Conservation (phyloP, 2,888 invertebrate species). For the Peribatodes rhomboidaria region DNA sequence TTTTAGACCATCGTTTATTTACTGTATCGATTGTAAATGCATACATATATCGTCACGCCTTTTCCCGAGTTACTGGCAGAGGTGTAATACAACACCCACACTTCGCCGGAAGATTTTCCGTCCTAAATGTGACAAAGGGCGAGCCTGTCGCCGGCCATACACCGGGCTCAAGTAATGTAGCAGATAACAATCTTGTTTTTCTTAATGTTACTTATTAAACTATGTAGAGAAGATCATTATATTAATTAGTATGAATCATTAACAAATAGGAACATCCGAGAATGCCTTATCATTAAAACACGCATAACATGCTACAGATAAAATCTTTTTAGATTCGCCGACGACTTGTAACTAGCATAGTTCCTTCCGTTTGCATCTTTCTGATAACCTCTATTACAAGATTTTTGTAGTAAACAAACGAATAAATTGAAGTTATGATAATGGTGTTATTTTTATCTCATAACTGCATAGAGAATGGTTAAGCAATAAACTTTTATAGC, state of each 20-base stretch:
- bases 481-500: constrained; percentile 15
- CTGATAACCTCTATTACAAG: constrained; percentile 29
- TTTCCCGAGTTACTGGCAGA: too few relatives aligned
- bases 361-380: constrained; percentile 13
- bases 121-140: too few relatives aligned
- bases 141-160: too few relatives aligned
- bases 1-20: neutral
- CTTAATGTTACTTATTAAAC: too few relatives aligned
- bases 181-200: too few relatives aligned
- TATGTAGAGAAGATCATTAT: neutral
- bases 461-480: constrained; percentile 15
- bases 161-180: too few relatives aligned
- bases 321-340: constrained; percentile 17
- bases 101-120: too few relatives aligned
- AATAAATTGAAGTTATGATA: constrained; percentile 32
- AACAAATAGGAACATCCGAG: neutral
- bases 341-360: constrained; percentile 2
- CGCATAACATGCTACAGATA: neutral
- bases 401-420: constrained; percentile 35
- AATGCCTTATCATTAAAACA: neutral
- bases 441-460: neutral
- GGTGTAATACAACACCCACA: too few relatives aligned
- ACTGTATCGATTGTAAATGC: too few relatives aligned
- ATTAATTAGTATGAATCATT: neutral
- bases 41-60: too few relatives aligned